Conservation (phyloP, 2,113 vertebrate genomes). For the Cottus gobio region DNA sequence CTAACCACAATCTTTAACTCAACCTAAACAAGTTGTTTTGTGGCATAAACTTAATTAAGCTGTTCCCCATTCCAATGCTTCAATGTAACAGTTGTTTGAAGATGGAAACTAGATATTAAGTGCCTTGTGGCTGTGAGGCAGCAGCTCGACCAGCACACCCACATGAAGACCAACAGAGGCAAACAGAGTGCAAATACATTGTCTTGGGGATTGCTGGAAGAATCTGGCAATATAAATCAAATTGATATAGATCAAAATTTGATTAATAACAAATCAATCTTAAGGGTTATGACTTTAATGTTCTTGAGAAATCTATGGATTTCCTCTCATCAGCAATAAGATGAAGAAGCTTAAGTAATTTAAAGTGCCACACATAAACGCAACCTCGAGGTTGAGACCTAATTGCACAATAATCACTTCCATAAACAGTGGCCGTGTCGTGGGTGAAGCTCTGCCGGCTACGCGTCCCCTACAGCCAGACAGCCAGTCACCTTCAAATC, state of each 20-base stretch:
- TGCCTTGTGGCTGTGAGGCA: background rate
- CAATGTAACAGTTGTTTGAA: too few species aligned
- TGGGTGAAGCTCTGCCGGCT: slow-evolving; percentile 14
- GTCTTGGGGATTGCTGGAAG: background rate
- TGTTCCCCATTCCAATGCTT: too few species aligned
- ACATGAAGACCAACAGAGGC: background rate
- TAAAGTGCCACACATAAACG: background rate
- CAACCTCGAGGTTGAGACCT: background rate
- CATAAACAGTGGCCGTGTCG: slow-evolving; percentile 5
- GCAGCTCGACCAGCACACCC: background rate
- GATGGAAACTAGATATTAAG: too few species aligned
- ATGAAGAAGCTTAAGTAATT: background rate
- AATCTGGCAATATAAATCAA: background rate
- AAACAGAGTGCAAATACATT: background rate
- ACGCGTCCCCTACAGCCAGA: slow-evolving; percentile 6
- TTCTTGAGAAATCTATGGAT: background rate
- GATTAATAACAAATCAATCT: background rate
- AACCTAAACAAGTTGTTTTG: too few species aligned
- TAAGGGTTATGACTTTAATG: background rate
- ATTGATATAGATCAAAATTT: background rate
- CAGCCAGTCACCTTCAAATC: slow-evolving; percentile 39
- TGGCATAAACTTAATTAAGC: too few species aligned
- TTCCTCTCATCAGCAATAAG: background rate
- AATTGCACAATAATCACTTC: slow-evolving; percentile 11
- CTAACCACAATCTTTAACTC: too few species aligned